Base-by-base conservation (phyloP, 2,797 vertebrate species). In the Danio choprae region DNA sequence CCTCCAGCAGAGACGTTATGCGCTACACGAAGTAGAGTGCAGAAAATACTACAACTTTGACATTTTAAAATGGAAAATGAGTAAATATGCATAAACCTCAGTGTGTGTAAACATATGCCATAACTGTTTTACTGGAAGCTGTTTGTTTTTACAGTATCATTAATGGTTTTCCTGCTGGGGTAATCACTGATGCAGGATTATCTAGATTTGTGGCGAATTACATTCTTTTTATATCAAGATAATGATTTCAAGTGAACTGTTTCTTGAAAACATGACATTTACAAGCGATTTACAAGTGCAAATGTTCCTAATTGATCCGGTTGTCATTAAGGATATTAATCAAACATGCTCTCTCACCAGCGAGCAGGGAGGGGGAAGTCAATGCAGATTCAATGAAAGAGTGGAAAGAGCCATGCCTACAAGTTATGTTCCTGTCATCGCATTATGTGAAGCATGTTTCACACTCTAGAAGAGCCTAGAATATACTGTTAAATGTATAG, bases 261-360 rank as follows among this genome's bases (percentile, higher is more conserved):
- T 80, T 74, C 71, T 60, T 58, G 59, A 84, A 85, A 85, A 84
- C 80, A 83, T 86, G 84, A 84, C 78, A 84, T 80, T 86, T 77
- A 74, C 77, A 72, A 62, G 72, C 75, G 79, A 81, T 79, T 64
- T 83, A 80, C 29, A 78, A 81, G 81, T 76, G 69, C 71, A 84
- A 86, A 85, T 82, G 55, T 79, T 85, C 77, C 59, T 83, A 85
- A 85, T 84, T 84, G 81, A 84, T 87, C 84, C 81, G 73, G 82
- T 81, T 85, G 82, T 79, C 79, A 86, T 85, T 74, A 81, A 78
- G 60, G 74, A 76, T 55, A 79, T 85, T 87, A 85, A 86, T 86
- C 80, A 86, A 81, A 62, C 36, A 62, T 50, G 55, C 38, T 60
- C n/a, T 80, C 67, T 44, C 59, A 72, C 70, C 58, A 44, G 63